Conservation (phyloP, 1,140 invertebrate species). For the Caerostris extrusa region DNA sequence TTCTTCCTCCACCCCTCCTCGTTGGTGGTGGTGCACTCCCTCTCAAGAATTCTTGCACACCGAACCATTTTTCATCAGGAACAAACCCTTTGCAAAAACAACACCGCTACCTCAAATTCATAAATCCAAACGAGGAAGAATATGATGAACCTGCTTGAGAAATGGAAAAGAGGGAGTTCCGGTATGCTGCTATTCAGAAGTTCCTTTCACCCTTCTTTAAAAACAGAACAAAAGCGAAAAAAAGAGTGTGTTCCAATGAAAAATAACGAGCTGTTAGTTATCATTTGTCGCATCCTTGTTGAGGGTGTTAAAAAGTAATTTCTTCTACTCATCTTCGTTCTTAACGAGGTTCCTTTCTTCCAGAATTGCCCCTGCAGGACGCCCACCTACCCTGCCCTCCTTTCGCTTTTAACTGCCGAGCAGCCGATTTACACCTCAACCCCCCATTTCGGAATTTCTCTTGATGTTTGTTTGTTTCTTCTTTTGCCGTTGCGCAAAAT, state of each 20-base stretch:
- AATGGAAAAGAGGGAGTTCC: not conserved
- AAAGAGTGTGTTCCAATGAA: not conserved
- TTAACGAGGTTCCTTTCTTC: too few species aligned
- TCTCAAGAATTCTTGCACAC: not conserved
- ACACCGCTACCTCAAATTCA: not conserved
- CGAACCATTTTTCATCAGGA: not conserved
- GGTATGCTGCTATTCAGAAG: not conserved
- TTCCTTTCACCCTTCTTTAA: not conserved
- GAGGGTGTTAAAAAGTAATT: too few species aligned
- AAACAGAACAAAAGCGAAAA: not conserved
- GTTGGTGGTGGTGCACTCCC: not conserved
- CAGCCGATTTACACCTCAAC: conserved; percentile 46
- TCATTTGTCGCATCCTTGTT: not conserved
- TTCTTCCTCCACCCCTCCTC: not conserved
- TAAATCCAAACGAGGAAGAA: not conserved
- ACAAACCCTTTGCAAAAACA: conserved; percentile 21
- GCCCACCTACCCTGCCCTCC: not conserved
- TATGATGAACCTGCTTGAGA: not conserved
- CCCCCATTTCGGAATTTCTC: not conserved
- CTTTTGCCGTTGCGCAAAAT: not conserved
- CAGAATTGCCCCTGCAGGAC: not conserved
- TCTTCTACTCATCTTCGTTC: too few species aligned
- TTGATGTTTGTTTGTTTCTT: not conserved
- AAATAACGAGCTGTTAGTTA: conserved; percentile 7
- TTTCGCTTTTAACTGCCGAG: not conserved